Percentiles rank a stretch among this genome's conserved stretches.
phyloP scores from a whole-genome alignment of 1,140 invertebrate species.

The Conus ventricosus region DNA sequence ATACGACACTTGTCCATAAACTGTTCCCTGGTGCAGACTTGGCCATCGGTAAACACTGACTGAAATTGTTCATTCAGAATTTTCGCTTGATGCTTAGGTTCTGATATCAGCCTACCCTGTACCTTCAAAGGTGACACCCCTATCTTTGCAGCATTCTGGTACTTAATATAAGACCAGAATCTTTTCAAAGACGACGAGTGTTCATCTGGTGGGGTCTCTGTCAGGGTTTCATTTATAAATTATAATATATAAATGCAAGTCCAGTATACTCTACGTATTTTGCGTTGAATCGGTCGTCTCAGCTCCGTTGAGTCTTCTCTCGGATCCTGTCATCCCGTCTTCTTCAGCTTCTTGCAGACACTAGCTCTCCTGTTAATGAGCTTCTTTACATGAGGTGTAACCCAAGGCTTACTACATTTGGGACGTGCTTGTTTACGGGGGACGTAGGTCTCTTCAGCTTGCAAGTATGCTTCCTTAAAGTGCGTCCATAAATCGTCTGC shows the following conservation, averaged over 20 bases:
- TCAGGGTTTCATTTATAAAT: too few relatives aligned
- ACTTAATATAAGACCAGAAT: constrained; percentile 36
- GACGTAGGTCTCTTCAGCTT: neutral
- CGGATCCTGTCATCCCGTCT: neutral
- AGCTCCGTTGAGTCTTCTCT: neutral
- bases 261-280: neutral
- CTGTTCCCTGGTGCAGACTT: too few relatives aligned
- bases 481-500: neutral
- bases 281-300: neutral
- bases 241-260: too few relatives aligned
- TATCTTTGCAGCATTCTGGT: constrained; percentile 26
- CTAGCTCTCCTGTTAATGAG: neutral
- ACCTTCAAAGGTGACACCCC: constrained; percentile 29
- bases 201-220: neutral
- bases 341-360: neutral
- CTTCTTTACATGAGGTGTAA: neutral
- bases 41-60: too few relatives aligned
- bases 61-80: too few relatives aligned
- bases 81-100: too few relatives aligned
- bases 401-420: neutral
- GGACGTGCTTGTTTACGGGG: neutral
- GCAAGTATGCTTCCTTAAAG: neutral
- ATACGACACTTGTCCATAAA: too few relatives aligned
- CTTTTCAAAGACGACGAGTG: neutral
- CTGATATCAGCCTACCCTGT: too few relatives aligned